phyloP scores from a whole-genome alignment of 1,140 invertebrate species.

The Mercenaria mercenaria region DNA sequence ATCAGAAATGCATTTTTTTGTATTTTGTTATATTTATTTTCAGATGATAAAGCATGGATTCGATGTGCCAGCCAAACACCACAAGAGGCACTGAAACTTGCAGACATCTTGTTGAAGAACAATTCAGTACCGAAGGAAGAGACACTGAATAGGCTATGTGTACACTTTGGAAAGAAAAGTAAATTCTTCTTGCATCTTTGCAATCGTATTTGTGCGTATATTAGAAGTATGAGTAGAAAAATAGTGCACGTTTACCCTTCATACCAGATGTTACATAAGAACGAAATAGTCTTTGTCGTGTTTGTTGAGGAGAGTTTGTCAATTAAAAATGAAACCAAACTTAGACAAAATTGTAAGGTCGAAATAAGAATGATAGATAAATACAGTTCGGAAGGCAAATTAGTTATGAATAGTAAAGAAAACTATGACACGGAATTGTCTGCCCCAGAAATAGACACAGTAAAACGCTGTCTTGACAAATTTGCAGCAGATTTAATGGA shows the following conservation, averaged over 20 bases:
- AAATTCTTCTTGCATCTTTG: background rate
- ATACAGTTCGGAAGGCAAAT: no score
- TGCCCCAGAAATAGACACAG: background rate
- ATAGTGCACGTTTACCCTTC: background rate
- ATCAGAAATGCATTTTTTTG: no score
- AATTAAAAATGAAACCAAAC: background rate
- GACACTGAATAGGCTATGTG: background rate
- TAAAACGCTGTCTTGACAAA: background rate
- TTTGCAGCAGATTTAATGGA: background rate
- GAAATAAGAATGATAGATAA: no score
- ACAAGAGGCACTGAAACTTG: background rate
- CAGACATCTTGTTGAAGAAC: background rate
- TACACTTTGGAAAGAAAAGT: background rate
- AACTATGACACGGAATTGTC: no score
- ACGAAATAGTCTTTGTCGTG: background rate
- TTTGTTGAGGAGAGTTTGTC: background rate
- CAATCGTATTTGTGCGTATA: background rate
- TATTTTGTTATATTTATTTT: no score
- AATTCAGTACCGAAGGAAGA: background rate
- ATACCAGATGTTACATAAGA: background rate
- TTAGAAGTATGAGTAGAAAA: background rate
- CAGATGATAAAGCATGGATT: background rate
- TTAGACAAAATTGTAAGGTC: no score
- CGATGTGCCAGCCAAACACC: background rate
- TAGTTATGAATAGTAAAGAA: no score